Evolutionary conservation across 2,797 vertebrate species (phyloP).

Genomic region (Chlorospingus flavigularis): DNA sequence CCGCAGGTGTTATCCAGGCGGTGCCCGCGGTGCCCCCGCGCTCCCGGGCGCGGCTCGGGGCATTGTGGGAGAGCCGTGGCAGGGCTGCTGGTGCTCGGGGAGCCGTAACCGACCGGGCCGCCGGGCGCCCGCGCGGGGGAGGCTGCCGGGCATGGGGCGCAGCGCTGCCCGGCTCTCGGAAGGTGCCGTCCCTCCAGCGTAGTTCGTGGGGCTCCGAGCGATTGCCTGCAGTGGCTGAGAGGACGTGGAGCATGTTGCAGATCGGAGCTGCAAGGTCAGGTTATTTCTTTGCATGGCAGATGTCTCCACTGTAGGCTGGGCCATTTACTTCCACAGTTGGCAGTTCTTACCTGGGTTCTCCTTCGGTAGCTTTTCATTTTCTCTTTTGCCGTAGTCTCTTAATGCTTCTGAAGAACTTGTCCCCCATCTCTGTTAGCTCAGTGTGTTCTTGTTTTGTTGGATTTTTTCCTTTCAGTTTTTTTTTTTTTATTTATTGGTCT

Average conservation of each 20-base stretch:
- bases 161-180: not conserved
- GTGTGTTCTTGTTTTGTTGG: not conserved
- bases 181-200: no score
- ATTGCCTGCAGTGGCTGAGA: not conserved
- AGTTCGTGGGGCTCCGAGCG: rapidly evolving
- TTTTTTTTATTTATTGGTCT: not conserved
- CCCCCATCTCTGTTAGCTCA: not conserved
- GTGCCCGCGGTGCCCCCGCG: not conserved
- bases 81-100: not conserved
- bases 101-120: not conserved
- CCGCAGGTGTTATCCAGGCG: not conserved
- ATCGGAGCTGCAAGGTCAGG: not conserved
- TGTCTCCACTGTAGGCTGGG: not conserved
- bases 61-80: not conserved
- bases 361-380: not conserved
- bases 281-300: not conserved
- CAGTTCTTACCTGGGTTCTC: not conserved
- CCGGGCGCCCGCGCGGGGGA: not conserved
- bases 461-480: not conserved
- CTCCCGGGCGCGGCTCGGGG: not conserved
- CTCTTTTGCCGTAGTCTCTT: not conserved
- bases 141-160: not conserved
- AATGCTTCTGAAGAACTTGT: not conserved
- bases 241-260: not conserved
- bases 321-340: not conserved